phyloP scores from a whole-genome alignment of 2,797 vertebrate genomes.

The Sciurus carolinensis region DNA sequence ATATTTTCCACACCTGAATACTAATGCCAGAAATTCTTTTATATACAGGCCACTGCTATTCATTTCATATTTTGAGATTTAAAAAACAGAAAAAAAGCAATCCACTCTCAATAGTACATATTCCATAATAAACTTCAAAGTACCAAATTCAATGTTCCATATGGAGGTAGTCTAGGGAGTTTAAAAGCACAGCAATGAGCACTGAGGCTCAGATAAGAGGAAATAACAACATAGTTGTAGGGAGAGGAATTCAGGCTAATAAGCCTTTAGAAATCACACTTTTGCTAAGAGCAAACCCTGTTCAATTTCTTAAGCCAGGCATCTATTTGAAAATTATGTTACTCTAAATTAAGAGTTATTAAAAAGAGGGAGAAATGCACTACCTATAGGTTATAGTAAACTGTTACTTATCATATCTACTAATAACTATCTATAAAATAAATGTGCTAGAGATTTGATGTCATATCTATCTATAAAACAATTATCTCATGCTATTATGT shows the following conservation, averaged over 20 bases:
- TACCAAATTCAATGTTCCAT: not conserved
- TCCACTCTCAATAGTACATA: not conserved
- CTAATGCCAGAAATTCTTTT: constrained; percentile 14
- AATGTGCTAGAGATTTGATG: not conserved
- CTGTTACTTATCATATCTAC: not conserved
- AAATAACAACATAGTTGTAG: not conserved
- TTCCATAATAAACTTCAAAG: not conserved
- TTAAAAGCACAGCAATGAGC: not conserved
- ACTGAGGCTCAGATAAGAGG: not conserved
- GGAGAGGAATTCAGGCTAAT: not conserved
- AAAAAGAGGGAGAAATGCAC: not conserved
- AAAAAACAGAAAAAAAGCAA: constrained; percentile 1
- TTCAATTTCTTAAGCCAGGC: not conserved
- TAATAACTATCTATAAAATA: not conserved
- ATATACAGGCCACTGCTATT: not conserved
- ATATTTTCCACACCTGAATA: not conserved
- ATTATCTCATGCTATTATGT: not conserved
- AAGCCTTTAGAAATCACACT: not conserved
- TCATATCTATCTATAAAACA: not conserved
- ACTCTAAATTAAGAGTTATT: constrained; percentile 11
- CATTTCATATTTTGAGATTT: constrained; percentile 31
- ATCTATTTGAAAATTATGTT: not conserved
- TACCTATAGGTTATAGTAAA: not conserved
- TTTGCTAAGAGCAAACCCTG: not conserved
- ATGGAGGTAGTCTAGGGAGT: not conserved